Base-by-base conservation (phyloP, 2,797 vertebrate genomes). In the Numenius phaeopus region DNA sequence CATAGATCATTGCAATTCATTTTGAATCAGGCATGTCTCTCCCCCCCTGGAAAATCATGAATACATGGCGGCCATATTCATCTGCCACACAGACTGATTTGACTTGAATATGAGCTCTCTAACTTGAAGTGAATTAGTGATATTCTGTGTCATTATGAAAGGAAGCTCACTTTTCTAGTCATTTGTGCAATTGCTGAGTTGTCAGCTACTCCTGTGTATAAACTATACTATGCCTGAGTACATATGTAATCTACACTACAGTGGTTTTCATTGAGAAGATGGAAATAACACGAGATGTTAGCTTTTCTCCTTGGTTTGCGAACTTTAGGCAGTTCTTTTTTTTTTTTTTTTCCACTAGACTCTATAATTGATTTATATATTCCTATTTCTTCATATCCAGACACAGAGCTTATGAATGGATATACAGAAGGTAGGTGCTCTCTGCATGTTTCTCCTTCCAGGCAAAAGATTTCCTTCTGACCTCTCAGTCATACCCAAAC, bases 391-490 rank as follows among this genome's bases (percentile, higher is more conserved):
- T 79, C 58, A 82, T 90, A 88, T 86, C 24, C 95, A 95, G 82
- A 82, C 82, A 82, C 34, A 72, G 87, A 81, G 24, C 69, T 96
- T 93, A 94, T 96, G 95, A 97, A 95, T 95, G 94, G 72, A 81
- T 91, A 97, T 52, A 90, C 58, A 95, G 91, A 94, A 89, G 64
- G 78, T 89, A 83, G 84, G 84, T 86, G 65, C 69, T 89, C 94
- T 94, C 75, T 79, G 49, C 18, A 16, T 90, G 54, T 95, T 97
- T 97, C 94, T 97, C 95, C 95, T 94, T 90, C 77, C 80, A 97
- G 94, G 93, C 85, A 90, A 95, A 96, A 97, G 94, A 93, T 97
- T 97, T 97, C 94, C 97, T 97, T 94, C 87, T 87, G 91, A 95
- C 91, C 88, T 96, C 91, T 97, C 94, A 92, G 94, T 93, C 93